Base-by-base conservation (phyloP, 2,797 vertebrate genomes). In the Botia almorhae region DNA sequence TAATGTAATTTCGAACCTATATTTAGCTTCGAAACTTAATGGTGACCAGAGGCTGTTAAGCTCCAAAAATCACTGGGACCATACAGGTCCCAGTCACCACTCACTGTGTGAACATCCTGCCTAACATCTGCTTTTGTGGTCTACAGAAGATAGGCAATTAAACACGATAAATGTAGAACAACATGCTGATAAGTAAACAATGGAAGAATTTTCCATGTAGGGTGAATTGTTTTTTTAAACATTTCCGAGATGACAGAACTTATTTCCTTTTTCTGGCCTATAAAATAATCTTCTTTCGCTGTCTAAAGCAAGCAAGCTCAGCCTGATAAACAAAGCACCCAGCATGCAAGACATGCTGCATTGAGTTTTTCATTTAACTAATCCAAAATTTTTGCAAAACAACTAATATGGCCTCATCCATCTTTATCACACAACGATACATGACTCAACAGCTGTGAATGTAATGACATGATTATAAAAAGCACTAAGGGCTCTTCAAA, bases 351-450 rank as follows among this genome's bases (percentile, higher is more conserved):
- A 70, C n/a, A 61, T 48, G 55, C 56, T 2, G 4, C 56, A 70
- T 39, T 51, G 56, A 51, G 67, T 23, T 61, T 78, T 70, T 60
- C 60, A 63, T 70, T 61, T 8, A 70, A 60, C 55, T 48, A 78
- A 70, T 39, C 39, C 46, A 60, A 50, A 78, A 39, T 39, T 70
- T 26, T 51, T 46, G 68, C 56, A 70, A 63, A 29, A 69, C 29
- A 2, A 70, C 68, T 63, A 70, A 78, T 70, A 70, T 17, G 23
- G 13, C n/a, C 46, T 70, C 55, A 78, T 78, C 43, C 68, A 70
- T 70, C 67, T 78, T 78, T 70, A 51, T 78, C 76, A 69, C 65
- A 77, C 23, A 77, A 48, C 76, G 39, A 17, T 68, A 50, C 3
- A 8, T 23, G 23, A 70, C 43, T 78, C 51, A 69, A 69, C 67